Base-by-base conservation (phyloP, 2,113 vertebrate species). In the Haemorhous mexicanus region DNA sequence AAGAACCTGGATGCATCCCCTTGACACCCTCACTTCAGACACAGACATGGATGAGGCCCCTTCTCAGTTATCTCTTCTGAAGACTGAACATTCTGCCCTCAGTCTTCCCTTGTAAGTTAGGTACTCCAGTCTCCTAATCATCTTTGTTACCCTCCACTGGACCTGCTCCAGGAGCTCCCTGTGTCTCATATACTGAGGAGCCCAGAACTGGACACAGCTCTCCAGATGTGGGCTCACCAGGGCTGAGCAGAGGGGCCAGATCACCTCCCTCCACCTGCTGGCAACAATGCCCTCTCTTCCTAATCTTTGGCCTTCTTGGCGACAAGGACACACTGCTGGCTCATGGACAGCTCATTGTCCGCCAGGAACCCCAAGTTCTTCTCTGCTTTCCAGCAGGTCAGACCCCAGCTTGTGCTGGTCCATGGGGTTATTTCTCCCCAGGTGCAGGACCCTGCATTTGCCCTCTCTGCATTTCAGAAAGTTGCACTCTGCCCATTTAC, bases 101-200 rank as follows among this genome's bases (percentile, higher is more conserved):
- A 62, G n/a, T 27, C 46, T 41, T 46, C 11, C 7, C 5, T 24
- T 16, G 1, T 23, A 49, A 28, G 12, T 44, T 16, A 46, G 19
- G 21, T 32, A 6, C 13, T 53, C 16, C 4, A 21, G 13, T 20
- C 6, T 20, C 20, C 16, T 53, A 11, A 68, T 47, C 13, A 75
- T 9, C n/a, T 62, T 47, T 75, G 3, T 47, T 0, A 10, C 6
- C 2, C 3, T 53, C n/a, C 0, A 0, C 62, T 75, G 61, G 33
- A 67, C 30, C 53, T 16, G 58, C 58, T 61, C 58, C 35, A 61
- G 58, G 58, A 59, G 13, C 37, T 82, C 39, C 33, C 0, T n/a
- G 39, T 61, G 5, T 44, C 27, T 52, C 61, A 2, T 39, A 2
- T 13, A 6, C 13, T 22, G 33, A 30, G 61, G 15, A 75, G 11